These are phyloP conservation scores for Nyleta sp. DNA, from an alignment of 2,888 invertebrate genomes.

Conservation along the genomic window DNA sequence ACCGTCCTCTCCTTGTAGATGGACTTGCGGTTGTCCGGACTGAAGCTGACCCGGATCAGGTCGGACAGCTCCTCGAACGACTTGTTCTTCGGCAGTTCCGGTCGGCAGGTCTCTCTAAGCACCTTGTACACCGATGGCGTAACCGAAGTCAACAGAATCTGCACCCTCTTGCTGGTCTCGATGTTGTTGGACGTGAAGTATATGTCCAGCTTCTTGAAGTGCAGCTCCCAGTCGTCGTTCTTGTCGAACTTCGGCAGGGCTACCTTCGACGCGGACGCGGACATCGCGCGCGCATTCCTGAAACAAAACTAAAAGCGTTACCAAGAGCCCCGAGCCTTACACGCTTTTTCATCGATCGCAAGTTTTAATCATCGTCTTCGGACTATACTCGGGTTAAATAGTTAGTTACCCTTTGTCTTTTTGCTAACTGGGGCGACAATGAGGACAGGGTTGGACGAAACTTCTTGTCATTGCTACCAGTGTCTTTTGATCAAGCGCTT, in stretches of 20 bases:
- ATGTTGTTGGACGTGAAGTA: slow-evolving; percentile 66
- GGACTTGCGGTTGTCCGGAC: slow-evolving; percentile 39
- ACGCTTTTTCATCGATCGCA: slow-evolving; percentile 44
- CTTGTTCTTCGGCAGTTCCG: slow-evolving; percentile 63
- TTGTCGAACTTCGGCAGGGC: slow-evolving; percentile 59
- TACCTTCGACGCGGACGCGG: slow-evolving; percentile 41
- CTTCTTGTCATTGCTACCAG: neutral
- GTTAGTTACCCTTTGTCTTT: slow-evolving; percentile 19
- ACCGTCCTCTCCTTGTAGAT: slow-evolving; percentile 64
- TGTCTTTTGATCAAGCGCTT: too few relatives aligned
- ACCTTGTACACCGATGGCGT: slow-evolving; percentile 64
- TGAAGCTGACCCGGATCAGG: slow-evolving; percentile 54
- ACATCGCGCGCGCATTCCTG: slow-evolving; percentile 48
- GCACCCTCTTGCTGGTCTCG: slow-evolving; percentile 59
- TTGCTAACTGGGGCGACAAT: slow-evolving; percentile 1
- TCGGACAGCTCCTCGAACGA: slow-evolving; percentile 56
- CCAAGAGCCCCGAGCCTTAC: slow-evolving; percentile 18
- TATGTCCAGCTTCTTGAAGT: slow-evolving; percentile 61
- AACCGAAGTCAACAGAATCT: slow-evolving; percentile 65
- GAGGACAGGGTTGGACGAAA: slow-evolving; percentile 30
- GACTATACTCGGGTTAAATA: slow-evolving; percentile 35
- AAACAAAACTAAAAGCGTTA: slow-evolving; percentile 56
- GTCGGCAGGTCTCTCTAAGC: slow-evolving; percentile 65
- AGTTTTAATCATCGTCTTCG: slow-evolving; percentile 33
- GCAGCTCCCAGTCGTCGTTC: slow-evolving; percentile 63